Conservation (phyloP, 2,113 vertebrate genomes). For the zebrafish (Danio rerio) region GRCz12tu NC_133178.1:48696501-48697000, state of each 20-base stretch:
- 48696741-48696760: conserved; percentile 25
- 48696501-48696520: conserved; percentile 29
- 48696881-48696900: conserved; percentile 45
- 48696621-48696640: conserved; percentile 60
- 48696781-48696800: conserved; percentile 61
- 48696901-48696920: conserved; percentile 42
- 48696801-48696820: conserved; percentile 27
- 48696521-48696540: conserved; percentile 28
- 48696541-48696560: conserved; percentile 36
- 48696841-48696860: conserved; percentile 22
- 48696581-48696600: conserved; percentile 65
- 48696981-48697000: conserved; percentile 53
- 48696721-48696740: conserved; percentile 50
- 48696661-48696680: conserved; percentile 39
- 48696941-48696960: conserved; percentile 13
- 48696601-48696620: conserved; percentile 63
- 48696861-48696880: conserved; percentile 41
- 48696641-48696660: conserved; percentile 52
- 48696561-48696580: conserved; percentile 42
- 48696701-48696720: conserved; percentile 48
- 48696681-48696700: conserved; percentile 46
- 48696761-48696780: conserved; percentile 31
- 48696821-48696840: conserved; percentile 28
- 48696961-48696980: conserved; percentile 49
- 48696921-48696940: conserved; percentile 32